These are phyloP conservation scores for Amphipoea lucens DNA, from an alignment of 2,888 invertebrate genomes.

Conservation along the genomic window DNA sequence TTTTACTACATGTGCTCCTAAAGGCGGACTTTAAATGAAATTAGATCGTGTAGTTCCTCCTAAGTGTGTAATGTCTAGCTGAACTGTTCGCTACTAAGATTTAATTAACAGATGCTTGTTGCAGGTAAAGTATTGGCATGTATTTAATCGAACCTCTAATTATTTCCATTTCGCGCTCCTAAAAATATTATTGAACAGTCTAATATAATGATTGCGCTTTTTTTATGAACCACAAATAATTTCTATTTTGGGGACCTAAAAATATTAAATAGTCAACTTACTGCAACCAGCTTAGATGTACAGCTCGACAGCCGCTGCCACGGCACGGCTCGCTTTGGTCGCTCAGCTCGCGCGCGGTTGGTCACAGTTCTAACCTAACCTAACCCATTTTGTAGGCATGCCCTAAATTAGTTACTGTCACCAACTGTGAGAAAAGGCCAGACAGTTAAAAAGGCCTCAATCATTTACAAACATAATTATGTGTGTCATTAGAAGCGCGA, in stretches of 20 bases:
- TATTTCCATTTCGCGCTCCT: not conserved
- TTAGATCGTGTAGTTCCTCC: slow-evolving; percentile 21
- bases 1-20: slow-evolving; percentile 39
- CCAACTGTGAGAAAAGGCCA: not conserved
- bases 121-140: not conserved
- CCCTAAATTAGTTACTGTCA: not conserved
- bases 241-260: not conserved
- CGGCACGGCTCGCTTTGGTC: not conserved
- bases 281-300: not conserved
- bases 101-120: slow-evolving; percentile 12
- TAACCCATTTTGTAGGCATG: not conserved
- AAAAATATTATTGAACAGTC: not conserved
- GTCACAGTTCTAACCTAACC: not conserved
- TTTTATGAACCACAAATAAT: not conserved
- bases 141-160: not conserved
- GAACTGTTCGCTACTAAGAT: slow-evolving; percentile 6
- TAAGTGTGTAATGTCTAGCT: slow-evolving; percentile 9
- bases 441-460: not conserved
- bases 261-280: not conserved
- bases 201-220: not conserved
- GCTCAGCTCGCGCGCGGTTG: not conserved
- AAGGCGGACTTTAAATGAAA: slow-evolving; percentile 35
- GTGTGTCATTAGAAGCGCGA: not conserved
- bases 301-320: not conserved
- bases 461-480: not conserved